phyloP scores from a whole-genome alignment of 2,888 invertebrate species.

The Drosophila nr. fundita region DNA sequence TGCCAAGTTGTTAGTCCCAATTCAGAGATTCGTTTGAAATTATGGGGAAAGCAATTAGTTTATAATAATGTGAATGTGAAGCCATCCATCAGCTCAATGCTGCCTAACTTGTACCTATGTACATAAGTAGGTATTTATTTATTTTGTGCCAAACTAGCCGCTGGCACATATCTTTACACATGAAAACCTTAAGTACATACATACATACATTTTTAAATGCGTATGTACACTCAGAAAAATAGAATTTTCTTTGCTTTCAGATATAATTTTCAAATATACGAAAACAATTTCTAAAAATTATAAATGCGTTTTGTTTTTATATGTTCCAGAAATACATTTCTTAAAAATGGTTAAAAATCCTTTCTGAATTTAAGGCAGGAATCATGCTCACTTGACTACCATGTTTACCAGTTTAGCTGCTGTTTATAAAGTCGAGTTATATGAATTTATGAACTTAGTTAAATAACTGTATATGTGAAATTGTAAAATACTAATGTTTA shows the following conservation, averaged over 20 bases:
- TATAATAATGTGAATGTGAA: conserved; percentile 34
- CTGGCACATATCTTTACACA: conserved; percentile 25
- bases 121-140: conserved; percentile 42
- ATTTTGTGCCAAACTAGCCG: conserved; percentile 30
- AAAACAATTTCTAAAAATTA: not conserved
- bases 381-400: not conserved
- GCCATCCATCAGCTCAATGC: conserved; percentile 13
- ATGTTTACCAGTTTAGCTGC: not conserved
- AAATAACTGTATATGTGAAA: not conserved
- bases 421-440: not conserved
- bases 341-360: not conserved
- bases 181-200: conserved; percentile 9
- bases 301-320: not conserved
- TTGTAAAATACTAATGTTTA: not conserved
- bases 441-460: not conserved
- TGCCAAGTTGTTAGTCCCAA: not conserved
- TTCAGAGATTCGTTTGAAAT: not conserved
- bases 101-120: conserved; percentile 19
- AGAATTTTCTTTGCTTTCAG: fast-evolving
- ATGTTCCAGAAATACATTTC: not conserved
- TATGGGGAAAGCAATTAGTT: conserved; percentile 24
- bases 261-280: not conserved
- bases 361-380: not conserved
- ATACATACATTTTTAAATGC: conserved; percentile 1
- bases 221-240: not conserved